Conservation (phyloP, 1,140 invertebrate species). For the Drosophila quadrilineata region DNA sequence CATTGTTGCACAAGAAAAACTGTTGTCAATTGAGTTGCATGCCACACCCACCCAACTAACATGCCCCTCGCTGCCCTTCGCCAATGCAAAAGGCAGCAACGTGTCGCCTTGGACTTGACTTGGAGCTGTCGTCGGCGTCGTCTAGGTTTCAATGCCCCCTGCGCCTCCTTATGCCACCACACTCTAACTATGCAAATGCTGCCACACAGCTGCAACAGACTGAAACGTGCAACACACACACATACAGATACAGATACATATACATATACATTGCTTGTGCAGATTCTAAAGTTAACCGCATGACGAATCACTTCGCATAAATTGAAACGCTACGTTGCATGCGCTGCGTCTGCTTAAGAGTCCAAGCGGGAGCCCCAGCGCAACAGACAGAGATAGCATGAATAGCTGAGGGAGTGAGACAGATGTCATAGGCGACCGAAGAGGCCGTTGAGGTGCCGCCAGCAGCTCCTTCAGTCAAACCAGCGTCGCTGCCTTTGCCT, state of each 20-base stretch:
- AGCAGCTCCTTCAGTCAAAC: constrained; percentile 61
- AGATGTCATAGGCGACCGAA: no score
- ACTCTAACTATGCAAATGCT: constrained; percentile 56
- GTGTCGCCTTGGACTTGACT: constrained; percentile 70
- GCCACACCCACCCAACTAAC: neutral
- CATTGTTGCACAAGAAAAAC: constrained; percentile 34
- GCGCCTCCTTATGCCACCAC: constrained; percentile 12
- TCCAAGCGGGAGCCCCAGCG: constrained; percentile 2
- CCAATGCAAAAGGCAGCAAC: neutral
- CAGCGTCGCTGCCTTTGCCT: no score
- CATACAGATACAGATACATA: neutral
- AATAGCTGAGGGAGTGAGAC: neutral
- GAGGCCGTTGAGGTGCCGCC: constrained; percentile 35
- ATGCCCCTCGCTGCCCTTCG: neutral
- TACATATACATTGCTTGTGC: constrained; percentile 36
- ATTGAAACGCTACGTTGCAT: constrained; percentile 78
- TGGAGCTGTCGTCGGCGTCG: constrained; percentile 35
- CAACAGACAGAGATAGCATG: neutral
- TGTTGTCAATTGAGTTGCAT: constrained; percentile 23
- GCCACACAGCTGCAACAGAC: constrained; percentile 47
- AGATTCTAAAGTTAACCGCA: constrained; percentile 78
- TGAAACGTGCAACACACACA: constrained; percentile 27
- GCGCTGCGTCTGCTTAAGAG: constrained; percentile 55
- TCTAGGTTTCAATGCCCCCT: constrained; percentile 67
- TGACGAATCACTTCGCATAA: constrained; percentile 79